Evolutionary conservation across 2,113 vertebrate species (phyloP).

Genomic region (Alethe castanea): DNA sequence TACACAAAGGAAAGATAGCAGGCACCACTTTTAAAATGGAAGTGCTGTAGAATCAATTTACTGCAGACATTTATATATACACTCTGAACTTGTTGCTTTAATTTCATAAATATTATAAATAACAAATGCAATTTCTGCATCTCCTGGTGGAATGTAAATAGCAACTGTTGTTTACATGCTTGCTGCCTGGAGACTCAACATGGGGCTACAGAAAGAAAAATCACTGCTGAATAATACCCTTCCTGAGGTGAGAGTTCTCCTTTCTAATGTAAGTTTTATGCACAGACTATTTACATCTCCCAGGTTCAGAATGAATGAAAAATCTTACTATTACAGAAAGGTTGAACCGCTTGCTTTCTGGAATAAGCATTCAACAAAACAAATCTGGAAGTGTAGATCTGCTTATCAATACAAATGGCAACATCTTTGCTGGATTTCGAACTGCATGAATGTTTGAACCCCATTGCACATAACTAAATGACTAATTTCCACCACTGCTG

Average conservation of each 20-base stretch:
- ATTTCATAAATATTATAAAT: background rate
- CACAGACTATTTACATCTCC: background rate
- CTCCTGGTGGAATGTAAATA: background rate
- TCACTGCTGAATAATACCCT: background rate
- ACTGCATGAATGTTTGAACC: background rate
- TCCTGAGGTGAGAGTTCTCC: background rate
- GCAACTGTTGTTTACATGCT: background rate
- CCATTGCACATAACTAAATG: background rate
- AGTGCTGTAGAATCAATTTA: background rate
- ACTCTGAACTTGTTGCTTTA: background rate
- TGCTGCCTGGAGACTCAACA: background rate
- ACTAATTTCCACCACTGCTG: accelerated
- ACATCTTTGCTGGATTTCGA: background rate
- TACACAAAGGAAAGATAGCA: background rate
- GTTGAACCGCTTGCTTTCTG: background rate
- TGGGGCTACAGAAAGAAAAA: background rate
- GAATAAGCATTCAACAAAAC: background rate
- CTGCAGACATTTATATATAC: background rate
- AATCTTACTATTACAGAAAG: background rate
- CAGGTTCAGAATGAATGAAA: background rate
- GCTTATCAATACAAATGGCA: background rate
- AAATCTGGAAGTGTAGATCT: background rate
- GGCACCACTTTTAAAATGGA: background rate
- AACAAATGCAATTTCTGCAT: background rate
- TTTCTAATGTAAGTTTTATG: background rate